These are phyloP conservation scores for Isaurus tuberculatus DNA, from an alignment of 92 coral and sea anemone genomes.

Conservation along the genomic window DNA sequence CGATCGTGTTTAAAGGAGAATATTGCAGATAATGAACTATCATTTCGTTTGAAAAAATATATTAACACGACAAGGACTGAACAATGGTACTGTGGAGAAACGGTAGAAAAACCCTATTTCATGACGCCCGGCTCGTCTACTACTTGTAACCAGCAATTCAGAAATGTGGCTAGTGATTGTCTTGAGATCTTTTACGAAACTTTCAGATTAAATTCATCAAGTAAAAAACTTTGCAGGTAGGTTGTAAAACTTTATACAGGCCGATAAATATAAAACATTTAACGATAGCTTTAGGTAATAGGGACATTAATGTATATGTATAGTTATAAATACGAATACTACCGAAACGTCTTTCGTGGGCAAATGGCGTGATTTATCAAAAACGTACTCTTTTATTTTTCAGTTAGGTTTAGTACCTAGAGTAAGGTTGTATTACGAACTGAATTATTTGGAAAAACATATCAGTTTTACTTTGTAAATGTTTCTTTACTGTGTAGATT, in stretches of 20 bases:
- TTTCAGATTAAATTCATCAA: slow-evolving; percentile 54
- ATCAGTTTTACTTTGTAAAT: no score
- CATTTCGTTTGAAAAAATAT: slow-evolving; percentile 42
- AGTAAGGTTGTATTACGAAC: no score
- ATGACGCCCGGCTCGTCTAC: not conserved
- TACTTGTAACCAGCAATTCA: slow-evolving; percentile 42
- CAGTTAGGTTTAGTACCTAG: no score
- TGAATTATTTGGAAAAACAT: no score
- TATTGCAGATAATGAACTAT: slow-evolving; percentile 27
- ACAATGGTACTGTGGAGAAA: slow-evolving; percentile 55
- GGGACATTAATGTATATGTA: not conserved
- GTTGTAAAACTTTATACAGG: not conserved
- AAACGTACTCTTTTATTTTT: no score
- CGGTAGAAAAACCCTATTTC: slow-evolving; percentile 55
- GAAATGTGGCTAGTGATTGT: slow-evolving; percentile 43
- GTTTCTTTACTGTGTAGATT: no score
- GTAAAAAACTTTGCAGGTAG: slow-evolving; percentile 58
- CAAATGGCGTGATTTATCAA: no score
- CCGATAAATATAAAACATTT: no score
- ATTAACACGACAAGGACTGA: slow-evolving; percentile 50
- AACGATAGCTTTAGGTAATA: not conserved
- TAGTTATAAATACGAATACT: no score
- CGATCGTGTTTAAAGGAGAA: slow-evolving; percentile 56
- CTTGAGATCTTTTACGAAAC: slow-evolving; percentile 50
- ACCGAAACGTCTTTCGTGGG: no score